phyloP scores from a whole-genome alignment of 2,797 vertebrate species.

The Apodemus agrarius region DNA sequence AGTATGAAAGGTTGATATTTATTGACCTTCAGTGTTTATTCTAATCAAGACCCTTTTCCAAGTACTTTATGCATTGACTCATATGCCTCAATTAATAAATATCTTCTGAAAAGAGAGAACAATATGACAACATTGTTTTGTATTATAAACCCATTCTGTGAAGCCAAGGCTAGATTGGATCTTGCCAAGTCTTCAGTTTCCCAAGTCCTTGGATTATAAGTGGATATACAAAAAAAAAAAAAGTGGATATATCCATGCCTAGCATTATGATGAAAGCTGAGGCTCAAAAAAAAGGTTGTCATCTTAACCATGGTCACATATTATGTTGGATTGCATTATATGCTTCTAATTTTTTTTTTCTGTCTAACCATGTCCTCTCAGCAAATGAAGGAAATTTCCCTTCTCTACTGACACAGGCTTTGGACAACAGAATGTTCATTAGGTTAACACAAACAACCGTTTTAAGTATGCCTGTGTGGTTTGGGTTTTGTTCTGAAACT shows the following conservation, averaged over 20 bases:
- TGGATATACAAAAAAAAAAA: background rate
- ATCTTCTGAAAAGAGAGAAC: background rate
- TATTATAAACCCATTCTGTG: background rate
- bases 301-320: background rate
- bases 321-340: background rate
- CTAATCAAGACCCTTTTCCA: constrained; percentile 1
- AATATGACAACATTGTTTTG: background rate
- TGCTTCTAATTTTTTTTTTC: background rate
- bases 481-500: constrained; percentile 45
- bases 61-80: background rate
- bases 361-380: background rate
- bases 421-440: constrained; percentile 36
- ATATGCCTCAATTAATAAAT: constrained; percentile 19
- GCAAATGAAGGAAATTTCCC: background rate
- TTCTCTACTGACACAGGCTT: background rate
- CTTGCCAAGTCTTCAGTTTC: background rate
- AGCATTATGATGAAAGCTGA: constrained; percentile 52
- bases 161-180: background rate
- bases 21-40: constrained; percentile 6
- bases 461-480: background rate
- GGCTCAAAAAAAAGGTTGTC: background rate
- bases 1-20: constrained; percentile 26
- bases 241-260: background rate
- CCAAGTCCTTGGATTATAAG: background rate
- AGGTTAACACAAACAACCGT: background rate